Conservation (phyloP, 92 coral and sea anemone genomes). For the Porites rus region DNA sequence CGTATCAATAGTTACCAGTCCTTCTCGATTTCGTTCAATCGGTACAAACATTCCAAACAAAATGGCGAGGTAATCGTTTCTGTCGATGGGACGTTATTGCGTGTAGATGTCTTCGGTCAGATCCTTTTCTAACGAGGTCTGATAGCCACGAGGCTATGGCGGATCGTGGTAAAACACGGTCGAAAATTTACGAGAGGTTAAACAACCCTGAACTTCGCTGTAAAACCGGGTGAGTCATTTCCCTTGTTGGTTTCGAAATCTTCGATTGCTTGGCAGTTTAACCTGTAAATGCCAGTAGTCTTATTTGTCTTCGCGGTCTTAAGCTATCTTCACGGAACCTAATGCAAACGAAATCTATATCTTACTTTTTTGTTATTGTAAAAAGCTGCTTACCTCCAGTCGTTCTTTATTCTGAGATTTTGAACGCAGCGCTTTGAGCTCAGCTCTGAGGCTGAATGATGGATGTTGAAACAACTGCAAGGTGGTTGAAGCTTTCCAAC, state of each 20-base stretch:
- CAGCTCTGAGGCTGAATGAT: no score
- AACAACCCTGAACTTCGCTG: slow-evolving; percentile 94
- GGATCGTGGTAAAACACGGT: slow-evolving; percentile 73
- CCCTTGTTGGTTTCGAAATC: neutral
- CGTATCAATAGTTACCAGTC: slow-evolving; percentile 1
- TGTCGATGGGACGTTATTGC: neutral
- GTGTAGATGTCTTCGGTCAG: neutral
- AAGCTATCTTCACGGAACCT: neutral
- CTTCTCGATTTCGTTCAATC: neutral
- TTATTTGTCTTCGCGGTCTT: no score
- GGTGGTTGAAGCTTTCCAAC: no score
- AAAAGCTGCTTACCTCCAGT: neutral
- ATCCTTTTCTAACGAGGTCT: neutral
- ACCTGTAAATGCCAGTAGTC: no score
- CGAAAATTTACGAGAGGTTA: slow-evolving; percentile 79
- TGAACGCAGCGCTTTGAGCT: no score
- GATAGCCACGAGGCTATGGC: slow-evolving; percentile 54
- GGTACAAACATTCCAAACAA: neutral
- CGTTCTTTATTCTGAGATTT: neutral
- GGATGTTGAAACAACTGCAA: no score
- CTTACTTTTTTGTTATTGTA: neutral
- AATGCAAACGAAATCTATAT: neutral
- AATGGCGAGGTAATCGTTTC: neutral
- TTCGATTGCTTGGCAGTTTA: neutral
- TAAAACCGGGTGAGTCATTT: slow-evolving; percentile 77